phyloP scores from a whole-genome alignment of 2,113 vertebrate species.

The Anarrhichthys ocellatus region DNA sequence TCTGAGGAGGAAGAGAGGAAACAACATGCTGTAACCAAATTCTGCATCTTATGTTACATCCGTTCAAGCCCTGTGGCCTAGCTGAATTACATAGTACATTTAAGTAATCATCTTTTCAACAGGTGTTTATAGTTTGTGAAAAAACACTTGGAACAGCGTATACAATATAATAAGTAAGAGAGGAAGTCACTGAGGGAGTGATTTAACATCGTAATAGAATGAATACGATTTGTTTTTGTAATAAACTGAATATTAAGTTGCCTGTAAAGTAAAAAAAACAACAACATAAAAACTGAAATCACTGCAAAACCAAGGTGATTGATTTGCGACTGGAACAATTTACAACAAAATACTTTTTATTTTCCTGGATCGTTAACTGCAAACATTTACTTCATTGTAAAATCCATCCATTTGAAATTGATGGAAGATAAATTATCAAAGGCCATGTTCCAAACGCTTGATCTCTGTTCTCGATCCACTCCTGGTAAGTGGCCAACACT shows the following conservation, averaged over 20 bases:
- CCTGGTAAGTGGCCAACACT: slow-evolving; percentile 58
- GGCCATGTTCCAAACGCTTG: slow-evolving; percentile 63
- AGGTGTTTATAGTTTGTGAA: slow-evolving; percentile 62
- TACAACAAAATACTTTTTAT: slow-evolving; percentile 27
- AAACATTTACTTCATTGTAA: slow-evolving; percentile 62
- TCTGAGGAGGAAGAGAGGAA: slow-evolving; percentile 75
- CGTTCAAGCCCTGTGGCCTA: slow-evolving; percentile 16
- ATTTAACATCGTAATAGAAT: slow-evolving; percentile 26
- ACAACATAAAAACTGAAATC: slow-evolving; percentile 5
- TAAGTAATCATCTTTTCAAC: slow-evolving; percentile 41
- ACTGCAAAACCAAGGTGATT: slow-evolving; percentile 6
- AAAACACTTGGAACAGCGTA: slow-evolving; percentile 21
- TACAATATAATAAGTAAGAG: slow-evolving; percentile 15
- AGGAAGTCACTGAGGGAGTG: slow-evolving; percentile 28
- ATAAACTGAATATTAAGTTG: slow-evolving; percentile 11
- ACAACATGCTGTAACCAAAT: slow-evolving; percentile 14
- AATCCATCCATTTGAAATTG: slow-evolving; percentile 58
- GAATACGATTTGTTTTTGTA: slow-evolving; percentile 31
- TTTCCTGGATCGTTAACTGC: slow-evolving; percentile 44
- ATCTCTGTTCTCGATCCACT: slow-evolving; percentile 61
- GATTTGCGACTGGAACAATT: slow-evolving; percentile 28
- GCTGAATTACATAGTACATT: slow-evolving; percentile 25
- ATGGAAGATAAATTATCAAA: slow-evolving; percentile 71
- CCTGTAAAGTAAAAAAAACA: slow-evolving; percentile 27
- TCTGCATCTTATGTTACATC: background rate